Evolutionary conservation across 2,888 invertebrate species (phyloP).

Genomic region (Brenthis ino): DNA sequence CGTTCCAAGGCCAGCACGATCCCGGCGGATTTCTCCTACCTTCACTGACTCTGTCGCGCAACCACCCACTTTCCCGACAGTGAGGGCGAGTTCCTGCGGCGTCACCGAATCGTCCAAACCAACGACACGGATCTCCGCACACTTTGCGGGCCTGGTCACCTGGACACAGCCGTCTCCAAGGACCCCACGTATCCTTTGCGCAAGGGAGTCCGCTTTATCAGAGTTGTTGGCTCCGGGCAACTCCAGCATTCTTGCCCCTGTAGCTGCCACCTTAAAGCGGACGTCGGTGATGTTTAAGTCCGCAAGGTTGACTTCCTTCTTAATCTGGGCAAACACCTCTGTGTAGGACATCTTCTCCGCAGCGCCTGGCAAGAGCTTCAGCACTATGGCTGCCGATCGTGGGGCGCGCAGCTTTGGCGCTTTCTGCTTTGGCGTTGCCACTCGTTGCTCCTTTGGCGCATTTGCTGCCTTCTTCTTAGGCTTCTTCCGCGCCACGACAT

Average conservation of each 20-base stretch:
- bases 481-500: no score
- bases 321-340: background rate
- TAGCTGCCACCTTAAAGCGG: no score
- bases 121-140: background rate
- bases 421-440: no score
- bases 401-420: no score
- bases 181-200: background rate
- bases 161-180: background rate
- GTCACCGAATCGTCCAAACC: background rate
- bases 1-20: background rate
- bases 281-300: background rate
- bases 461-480: no score
- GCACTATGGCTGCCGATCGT: no score
- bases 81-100: background rate
- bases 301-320: background rate
- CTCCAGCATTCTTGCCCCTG: background rate
- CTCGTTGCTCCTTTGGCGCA: no score
- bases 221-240: background rate
- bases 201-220: background rate
- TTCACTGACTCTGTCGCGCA: background rate
- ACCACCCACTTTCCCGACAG: background rate
- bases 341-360: no score
- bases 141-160: background rate
- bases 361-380: no score
- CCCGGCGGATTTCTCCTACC: background rate